Evolutionary conservation across 1,140 invertebrate species (phyloP), one percentile per base, ranked within the genome.

Genomic region (Pseudomyrmex concolor): DNA sequence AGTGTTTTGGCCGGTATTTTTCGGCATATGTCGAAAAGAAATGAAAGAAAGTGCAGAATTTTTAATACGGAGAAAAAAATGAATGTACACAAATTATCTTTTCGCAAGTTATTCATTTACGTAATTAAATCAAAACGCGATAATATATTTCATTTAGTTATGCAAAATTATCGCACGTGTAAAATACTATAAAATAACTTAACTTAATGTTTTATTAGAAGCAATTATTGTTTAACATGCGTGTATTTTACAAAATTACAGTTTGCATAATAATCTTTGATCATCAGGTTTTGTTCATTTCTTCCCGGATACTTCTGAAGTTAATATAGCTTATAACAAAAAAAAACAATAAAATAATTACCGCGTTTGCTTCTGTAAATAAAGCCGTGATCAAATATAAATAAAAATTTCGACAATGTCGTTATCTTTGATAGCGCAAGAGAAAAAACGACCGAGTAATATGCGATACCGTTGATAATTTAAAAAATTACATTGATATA

Each of bases 391-490:
- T 55, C 51, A 13, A n/a, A n/a, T 59, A 59, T 80, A 70, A 48
- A 50, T 48, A 12, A 60, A 71, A 55, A 25, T 25, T 80, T 12
- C 15, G n/a, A 43, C 43, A 80, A 71, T n/a, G 59, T 70, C 59
- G 22, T 77, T 71, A 59, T 59, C 66, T 12, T 50, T 8, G 66
- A 80, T 59, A 70, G 15, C 12, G 54, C 34, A 48, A 1, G 43
- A 59, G 0, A n/a, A 55, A 7, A 17, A 12, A 7, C 50, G 34
- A 4, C 5, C 34, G 45, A 78, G 68, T 70, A 78, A 78, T 78
- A 17, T 59, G 13, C n/a, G 76, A 70, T 78, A 19, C 22, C n/a
- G 22, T 71, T 59, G 54, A 70, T 80, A 59, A 70, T 70, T 48
- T n/a, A 12, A 66, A 60, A 17, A 80, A 59, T 80, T 78, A 48